Evolutionary conservation across 2,888 invertebrate genomes (phyloP).

Genomic region (Nymphalis polychloros): DNA sequence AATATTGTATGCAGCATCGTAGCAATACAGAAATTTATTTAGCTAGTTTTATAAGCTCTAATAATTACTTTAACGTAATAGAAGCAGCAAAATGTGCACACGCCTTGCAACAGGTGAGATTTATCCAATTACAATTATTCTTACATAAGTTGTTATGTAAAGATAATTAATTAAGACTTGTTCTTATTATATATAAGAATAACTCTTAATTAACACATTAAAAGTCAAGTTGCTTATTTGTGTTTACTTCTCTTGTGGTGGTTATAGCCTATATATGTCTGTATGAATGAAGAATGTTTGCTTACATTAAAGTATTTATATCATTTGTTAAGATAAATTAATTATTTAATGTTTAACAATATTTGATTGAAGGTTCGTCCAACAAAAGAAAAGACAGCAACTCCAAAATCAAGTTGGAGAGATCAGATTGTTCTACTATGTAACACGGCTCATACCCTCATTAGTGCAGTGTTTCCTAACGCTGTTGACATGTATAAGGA

Average conservation of each 20-base stretch:
- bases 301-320: too few relatives aligned
- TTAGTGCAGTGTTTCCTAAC: conserved; percentile 56
- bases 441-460: conserved; percentile 57
- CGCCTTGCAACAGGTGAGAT: conserved; percentile 65
- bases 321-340: too few relatives aligned
- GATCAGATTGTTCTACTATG: conserved; percentile 64
- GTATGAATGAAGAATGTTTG: too few relatives aligned
- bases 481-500: conserved; percentile 56
- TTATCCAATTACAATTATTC: neutral
- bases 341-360: too few relatives aligned
- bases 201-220: too few relatives aligned
- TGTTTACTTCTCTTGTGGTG: too few relatives aligned
- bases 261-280: too few relatives aligned
- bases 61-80: conserved; percentile 61
- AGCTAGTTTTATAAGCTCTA: conserved; percentile 53
- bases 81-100: conserved; percentile 72
- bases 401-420: conserved; percentile 68
- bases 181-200: too few relatives aligned
- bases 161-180: too few relatives aligned
- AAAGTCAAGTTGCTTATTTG: too few relatives aligned
- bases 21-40: conserved; percentile 59
- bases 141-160: too few relatives aligned
- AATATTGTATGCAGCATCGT: conserved; percentile 67
- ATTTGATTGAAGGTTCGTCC: conserved; percentile 58
- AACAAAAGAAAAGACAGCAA: conserved; percentile 62